A percentile compares a stretch with the other conserved stretches of the same genome.
These are phyloP conservation scores for Drosophila busckii DNA, from an alignment of 1,140 invertebrate species.

Conservation along the genomic window DNA sequence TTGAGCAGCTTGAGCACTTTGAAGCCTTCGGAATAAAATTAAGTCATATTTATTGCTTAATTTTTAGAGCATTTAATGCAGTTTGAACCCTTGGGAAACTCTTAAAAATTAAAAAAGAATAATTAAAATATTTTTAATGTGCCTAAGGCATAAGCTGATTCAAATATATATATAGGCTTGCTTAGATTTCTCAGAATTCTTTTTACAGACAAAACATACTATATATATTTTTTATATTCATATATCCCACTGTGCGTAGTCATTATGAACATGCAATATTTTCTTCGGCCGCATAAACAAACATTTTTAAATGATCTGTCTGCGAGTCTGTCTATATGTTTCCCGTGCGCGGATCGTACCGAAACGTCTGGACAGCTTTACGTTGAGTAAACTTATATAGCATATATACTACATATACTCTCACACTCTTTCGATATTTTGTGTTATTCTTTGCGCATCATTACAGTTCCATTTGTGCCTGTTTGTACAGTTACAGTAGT, in stretches of 20 bases:
- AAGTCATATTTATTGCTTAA: too few species aligned
- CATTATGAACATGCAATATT: slow-evolving; percentile 61
- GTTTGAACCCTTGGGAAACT: too few species aligned
- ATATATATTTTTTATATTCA: background rate
- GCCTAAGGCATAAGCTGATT: too few species aligned
- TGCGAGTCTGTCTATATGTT: slow-evolving; percentile 21
- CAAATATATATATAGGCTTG: too few species aligned
- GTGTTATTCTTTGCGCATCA: slow-evolving; percentile 24
- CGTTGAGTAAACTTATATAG: background rate
- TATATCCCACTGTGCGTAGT: slow-evolving; percentile 9
- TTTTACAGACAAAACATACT: too few species aligned
- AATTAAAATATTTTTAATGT: too few species aligned
- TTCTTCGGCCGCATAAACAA: slow-evolving; percentile 57
- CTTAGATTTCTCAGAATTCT: too few species aligned
- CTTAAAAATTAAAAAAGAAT: too few species aligned
- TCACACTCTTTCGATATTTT: slow-evolving; percentile 12
- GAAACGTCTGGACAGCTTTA: slow-evolving; percentile 10
- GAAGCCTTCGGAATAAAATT: too few species aligned
- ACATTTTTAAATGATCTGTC: slow-evolving; percentile 61
- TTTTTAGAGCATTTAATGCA: too few species aligned
- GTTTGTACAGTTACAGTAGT: slow-evolving; percentile 17
- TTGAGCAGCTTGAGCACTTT: too few species aligned
- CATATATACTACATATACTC: background rate
- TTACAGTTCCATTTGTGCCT: slow-evolving; percentile 42
- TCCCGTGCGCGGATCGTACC: too few species aligned